Base-by-base conservation (phyloP, 2,797 vertebrate species). In the Aldrovandia affinis region DNA sequence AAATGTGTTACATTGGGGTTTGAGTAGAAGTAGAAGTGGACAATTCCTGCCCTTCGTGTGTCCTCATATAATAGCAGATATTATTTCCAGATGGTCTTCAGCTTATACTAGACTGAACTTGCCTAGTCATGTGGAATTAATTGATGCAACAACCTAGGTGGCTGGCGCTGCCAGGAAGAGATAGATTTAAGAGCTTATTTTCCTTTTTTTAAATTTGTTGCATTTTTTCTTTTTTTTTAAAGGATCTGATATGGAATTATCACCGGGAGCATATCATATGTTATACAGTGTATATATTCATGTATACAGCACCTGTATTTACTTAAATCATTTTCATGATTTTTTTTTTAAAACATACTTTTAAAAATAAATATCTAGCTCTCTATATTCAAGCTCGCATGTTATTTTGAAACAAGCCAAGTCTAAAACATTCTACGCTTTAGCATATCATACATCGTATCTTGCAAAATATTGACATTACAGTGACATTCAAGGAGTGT, bases 61-160 rank as follows among this genome's bases (percentile, higher is more conserved):
- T 39, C 33, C 68, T 87, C 87, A 87, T 78, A 77, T 70, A 78
- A 81, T 91, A 88, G 91, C 91, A 89, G 88, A 88, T 85, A 88
- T 91, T 87, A 88, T 88, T 55, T 87, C 84, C n/a, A 78, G 88
- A 91, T 87, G 86, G 59, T 87, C 83, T 54, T n/a, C 0, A 88
- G 91, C 90, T 93, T 91, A 90, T 78, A 84, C 50, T 33, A 55
- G 86, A 88, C 87, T 92, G 88, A 92, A 88, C 84, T 83, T 63
- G 36, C 82, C 87, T 87, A 89, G 90, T 93, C 91, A 92, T 92
- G 90, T 92, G 90, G 92, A 92, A 92, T 93, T 52, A 92, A 93
- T 92, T 87, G 86, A 85, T 80, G 73, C 33, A 88, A 86, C 88
- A 85, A 90, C 39, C 82, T 92, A 90, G 91, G 90, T 88, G 90